Evolutionary conservation across 2,888 invertebrate genomes (phyloP), one percentile per base, ranked within the genome.

Genomic region (Lapara coniferarum): DNA sequence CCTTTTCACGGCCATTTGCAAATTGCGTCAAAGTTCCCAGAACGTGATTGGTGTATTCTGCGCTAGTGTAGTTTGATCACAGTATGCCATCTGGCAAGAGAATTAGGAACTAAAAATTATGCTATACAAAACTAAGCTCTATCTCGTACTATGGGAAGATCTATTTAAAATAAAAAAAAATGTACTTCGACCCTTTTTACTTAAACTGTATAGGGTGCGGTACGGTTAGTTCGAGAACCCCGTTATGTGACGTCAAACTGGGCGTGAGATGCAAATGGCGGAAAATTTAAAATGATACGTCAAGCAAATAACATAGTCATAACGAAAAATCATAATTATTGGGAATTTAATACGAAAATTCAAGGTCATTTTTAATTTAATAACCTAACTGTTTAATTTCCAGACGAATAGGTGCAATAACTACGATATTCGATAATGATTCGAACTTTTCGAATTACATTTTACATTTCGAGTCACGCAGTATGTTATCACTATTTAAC

Each of bases 1-100:
- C 91, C 92, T 92, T 89, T 91, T 91, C 91, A 92, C 94, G 93
- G 93, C 94, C 94, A 94, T 94, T 94, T 94, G 94, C 94, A 94
- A 94, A 94, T 94, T 94, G 93, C 93, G 93, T 93, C 93, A 93
- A 94, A 94, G 87, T 89, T 87, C 85, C 88, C 88, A 82, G 77
- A 85, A 84, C 83, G 82, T 88, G 89, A 94, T 94, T 94, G 94
- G 94, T 85, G 78, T 81, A 81, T 84, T 85, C 84, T 88, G 88
- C 89, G 91, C 90, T 88, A 86, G 85, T 88, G 82, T 85, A 84
- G 85, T 89, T 84, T 78, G 78, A 74, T 73, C 71, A 73, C 66
- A 72, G 71, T 77, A 77, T 84, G 89, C 85, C 83, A 85, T 85
- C 93, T 93, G 75, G 79, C 80, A 83, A 70, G 37, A 49, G 16